Evolutionary conservation across 2,113 vertebrate species (phyloP), one percentile per base, ranked within the genome.

Genomic region (Peromyscus leucopus): DNA sequence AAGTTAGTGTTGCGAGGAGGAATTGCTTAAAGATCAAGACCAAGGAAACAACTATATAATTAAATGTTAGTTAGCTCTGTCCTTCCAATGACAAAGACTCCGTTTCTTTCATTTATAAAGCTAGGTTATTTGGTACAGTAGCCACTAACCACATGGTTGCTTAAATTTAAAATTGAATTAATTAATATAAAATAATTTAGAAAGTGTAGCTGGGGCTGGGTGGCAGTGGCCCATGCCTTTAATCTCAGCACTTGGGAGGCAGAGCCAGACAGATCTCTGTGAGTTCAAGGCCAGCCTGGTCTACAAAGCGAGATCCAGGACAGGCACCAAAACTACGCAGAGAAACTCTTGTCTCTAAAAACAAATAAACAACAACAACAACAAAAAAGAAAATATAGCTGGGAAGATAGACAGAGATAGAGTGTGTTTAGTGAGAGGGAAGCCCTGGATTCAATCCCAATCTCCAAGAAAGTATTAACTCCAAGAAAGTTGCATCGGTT

Each of bases 161-260:
- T 94, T 72, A 78, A 92, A 39, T 85, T 82, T 83, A 91, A 94
- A 89, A 75, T 85, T 55, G 59, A 51, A 67, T 82, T 88, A 46
- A 51, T 91, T 87, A 84, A 83, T 83, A 79, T 89, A n/a, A 90
- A 84, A 86, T 76, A 95, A 86, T 48, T 72, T 31, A 22, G 19
- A 86, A 93, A 90, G 79, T 84, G 17, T 78, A 93, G 16, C 48
- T 76, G 33, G 28, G 36, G 51, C 51, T 1, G 7, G 51, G 8
- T 9, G 7, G 51, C 51, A 51, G 8, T 51, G 10, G 51, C 51
- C 1, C 51, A 51, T 9, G 51, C 51, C 51, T 51, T 51, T 51
- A 51, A 51, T 51, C 51, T 11, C 51, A 51, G 51, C 51, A 51
- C 51, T 51, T 51, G 51, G 51, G 51, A 51, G 51, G 51, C 51